Evolutionary conservation across 2,888 invertebrate species (phyloP).

Genomic region (Pasiphila rectangulata): DNA sequence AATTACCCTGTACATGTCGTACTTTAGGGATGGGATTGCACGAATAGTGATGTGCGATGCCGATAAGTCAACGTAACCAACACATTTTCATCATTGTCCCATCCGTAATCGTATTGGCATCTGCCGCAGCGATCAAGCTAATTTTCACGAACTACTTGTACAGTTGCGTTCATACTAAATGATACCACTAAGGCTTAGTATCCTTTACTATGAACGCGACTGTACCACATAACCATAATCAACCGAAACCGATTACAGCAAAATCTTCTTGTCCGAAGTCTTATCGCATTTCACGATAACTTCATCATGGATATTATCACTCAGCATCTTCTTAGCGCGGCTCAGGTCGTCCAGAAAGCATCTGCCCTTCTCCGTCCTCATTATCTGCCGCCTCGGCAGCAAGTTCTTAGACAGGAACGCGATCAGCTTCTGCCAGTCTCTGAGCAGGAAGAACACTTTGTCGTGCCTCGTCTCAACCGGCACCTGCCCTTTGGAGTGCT

Average conservation of each 20-base stretch:
- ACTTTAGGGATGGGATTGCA: too few species aligned
- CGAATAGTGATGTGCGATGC: too few species aligned
- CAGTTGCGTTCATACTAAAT: too few species aligned
- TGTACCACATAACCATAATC: too few species aligned
- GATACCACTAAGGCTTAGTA: too few species aligned
- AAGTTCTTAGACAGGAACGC: conserved; percentile 65
- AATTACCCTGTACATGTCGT: too few species aligned
- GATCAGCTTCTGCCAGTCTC: conserved; percentile 69
- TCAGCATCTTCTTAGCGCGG: conserved; percentile 63
- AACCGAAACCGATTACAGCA: conserved; percentile 46
- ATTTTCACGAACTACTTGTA: too few species aligned
- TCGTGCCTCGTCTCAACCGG: conserved; percentile 60
- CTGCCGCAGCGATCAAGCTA: too few species aligned
- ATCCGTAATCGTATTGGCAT: too few species aligned
- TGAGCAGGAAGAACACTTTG: conserved; percentile 55
- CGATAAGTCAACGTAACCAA: too few species aligned
- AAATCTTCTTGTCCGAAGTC: conserved; percentile 48
- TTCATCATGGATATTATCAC: conserved; percentile 46
- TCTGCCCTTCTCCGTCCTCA: conserved; percentile 64
- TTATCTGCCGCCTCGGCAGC: conserved; percentile 61
- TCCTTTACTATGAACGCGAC: too few species aligned
- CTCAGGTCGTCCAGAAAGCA: conserved; percentile 65
- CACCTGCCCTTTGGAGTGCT: conserved; percentile 59
- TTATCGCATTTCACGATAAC: conserved; percentile 49
- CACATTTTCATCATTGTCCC: too few species aligned